phyloP scores from a whole-genome alignment of 2,888 invertebrate species.

The Netelia virgata region DNA sequence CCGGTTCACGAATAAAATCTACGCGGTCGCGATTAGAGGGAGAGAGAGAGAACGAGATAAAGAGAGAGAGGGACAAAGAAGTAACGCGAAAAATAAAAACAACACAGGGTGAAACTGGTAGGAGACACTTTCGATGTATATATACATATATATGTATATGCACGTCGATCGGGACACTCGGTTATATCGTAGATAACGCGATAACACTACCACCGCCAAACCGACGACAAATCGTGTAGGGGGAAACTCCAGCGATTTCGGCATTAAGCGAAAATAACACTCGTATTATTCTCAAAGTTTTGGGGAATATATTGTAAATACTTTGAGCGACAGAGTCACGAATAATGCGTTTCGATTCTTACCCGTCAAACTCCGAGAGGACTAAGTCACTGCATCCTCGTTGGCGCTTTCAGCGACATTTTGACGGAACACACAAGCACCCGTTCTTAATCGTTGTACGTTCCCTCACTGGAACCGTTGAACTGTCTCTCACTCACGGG shows the following conservation, averaged over 20 bases:
- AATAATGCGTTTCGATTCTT: slow-evolving; percentile 23
- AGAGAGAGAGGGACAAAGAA: background rate
- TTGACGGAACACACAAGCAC: slow-evolving; percentile 76
- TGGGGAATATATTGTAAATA: background rate
- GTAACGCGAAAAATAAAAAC: slow-evolving; percentile 45
- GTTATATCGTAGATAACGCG: slow-evolving; percentile 39
- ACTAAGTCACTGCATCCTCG: slow-evolving; percentile 78
- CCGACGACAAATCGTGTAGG: background rate
- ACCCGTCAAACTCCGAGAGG: slow-evolving; percentile 56
- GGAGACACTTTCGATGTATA: background rate
- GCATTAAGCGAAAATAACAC: background rate
- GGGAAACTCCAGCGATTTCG: background rate
- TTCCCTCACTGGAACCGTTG: slow-evolving; percentile 58
- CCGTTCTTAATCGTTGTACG: slow-evolving; percentile 65
- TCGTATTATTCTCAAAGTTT: background rate
- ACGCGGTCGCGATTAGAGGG: background rate
- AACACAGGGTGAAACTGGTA: slow-evolving; percentile 33
- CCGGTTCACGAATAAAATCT: slow-evolving; percentile 12
- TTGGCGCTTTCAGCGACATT: slow-evolving; percentile 83
- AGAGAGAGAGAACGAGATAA: background rate
- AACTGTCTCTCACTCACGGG: slow-evolving; percentile 46
- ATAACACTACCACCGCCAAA: slow-evolving; percentile 54
- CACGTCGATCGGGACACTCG: slow-evolving; percentile 5
- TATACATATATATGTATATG: slow-evolving; percentile 14
- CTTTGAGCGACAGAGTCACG: slow-evolving; percentile 7